Conservation (phyloP, 2,888 invertebrate genomes). For the Maniola hyperantus region DNA sequence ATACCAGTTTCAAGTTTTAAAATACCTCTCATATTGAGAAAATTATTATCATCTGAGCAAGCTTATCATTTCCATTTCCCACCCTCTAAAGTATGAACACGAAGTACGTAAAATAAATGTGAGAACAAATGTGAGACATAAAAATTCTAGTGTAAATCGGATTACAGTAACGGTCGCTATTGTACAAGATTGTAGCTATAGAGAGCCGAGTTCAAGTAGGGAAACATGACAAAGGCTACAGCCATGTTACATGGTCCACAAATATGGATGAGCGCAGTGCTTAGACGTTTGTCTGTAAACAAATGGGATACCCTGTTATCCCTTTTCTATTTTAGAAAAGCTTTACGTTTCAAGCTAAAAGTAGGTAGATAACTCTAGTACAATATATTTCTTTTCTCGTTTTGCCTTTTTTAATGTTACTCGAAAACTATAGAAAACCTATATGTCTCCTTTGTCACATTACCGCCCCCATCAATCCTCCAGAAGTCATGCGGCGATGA, state of each 20-base stretch:
- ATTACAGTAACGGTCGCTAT: conserved; percentile 29
- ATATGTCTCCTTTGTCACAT: too few species aligned
- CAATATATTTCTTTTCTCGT: not conserved
- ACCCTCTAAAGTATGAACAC: not conserved
- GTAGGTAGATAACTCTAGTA: not conserved
- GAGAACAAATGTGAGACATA: not conserved
- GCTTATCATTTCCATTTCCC: not conserved
- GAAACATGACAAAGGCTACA: conserved; percentile 47
- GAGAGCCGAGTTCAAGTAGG: conserved; percentile 53
- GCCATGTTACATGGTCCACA: conserved; percentile 13
- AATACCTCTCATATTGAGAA: too few species aligned
- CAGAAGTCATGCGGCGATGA: too few species aligned
- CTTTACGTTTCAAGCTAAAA: not conserved
- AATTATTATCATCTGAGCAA: too few species aligned
- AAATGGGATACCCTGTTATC: conserved; percentile 9
- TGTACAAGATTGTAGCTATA: conserved; percentile 21
- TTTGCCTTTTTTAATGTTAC: not conserved
- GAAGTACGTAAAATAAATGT: conserved; percentile 1
- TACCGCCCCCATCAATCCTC: too few species aligned
- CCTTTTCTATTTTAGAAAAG: conserved; percentile 16
- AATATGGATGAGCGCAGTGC: conserved; percentile 20
- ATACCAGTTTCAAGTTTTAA: too few species aligned
- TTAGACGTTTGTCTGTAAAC: conserved; percentile 17
- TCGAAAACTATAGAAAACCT: too few species aligned
- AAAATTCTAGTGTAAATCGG: conserved; percentile 27